phyloP scores from a whole-genome alignment of 2,888 invertebrate genomes.

The Argyresthia goedartella region DNA sequence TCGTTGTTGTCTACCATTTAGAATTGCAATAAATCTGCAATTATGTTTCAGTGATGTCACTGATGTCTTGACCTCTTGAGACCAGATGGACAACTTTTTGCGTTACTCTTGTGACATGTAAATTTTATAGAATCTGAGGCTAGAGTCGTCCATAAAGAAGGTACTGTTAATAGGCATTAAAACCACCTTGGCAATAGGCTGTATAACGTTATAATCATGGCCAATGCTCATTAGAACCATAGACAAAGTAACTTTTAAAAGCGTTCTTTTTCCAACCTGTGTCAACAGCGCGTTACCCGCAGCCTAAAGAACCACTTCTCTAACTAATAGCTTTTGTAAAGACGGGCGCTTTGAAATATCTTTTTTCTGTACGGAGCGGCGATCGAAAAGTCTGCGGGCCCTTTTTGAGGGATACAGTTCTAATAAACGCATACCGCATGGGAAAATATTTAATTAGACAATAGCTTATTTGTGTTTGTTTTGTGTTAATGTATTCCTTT shows the following conservation, averaged over 20 bases:
- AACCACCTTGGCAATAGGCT: no score
- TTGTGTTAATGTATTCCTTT: conserved; percentile 65
- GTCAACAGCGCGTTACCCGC: conserved; percentile 52
- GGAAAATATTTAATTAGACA: conserved; percentile 70
- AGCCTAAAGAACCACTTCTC: conserved; percentile 64
- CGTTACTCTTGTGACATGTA: no score
- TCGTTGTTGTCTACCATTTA: conserved; percentile 21
- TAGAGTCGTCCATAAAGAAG: no score
- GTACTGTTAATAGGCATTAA: no score
- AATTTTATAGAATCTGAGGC: no score
- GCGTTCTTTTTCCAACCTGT: conserved; percentile 38
- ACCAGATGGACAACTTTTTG: no score
- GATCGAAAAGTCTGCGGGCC: conserved; percentile 33
- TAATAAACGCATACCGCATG: conserved; percentile 39
- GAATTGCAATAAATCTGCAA: conserved; percentile 45
- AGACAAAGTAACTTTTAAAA: conserved; percentile 51
- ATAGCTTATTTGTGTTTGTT: conserved; percentile 69
- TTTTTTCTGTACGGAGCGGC: conserved; percentile 36
- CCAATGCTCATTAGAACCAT: conserved; percentile 37
- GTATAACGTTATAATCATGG: conserved; percentile 35
- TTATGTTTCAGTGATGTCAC: conserved; percentile 9
- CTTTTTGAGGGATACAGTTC: conserved; percentile 36
- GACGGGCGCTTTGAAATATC: conserved; percentile 35
- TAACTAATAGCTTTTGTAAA: conserved; percentile 65
- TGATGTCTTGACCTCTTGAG: no score